Conservation (phyloP, 2,113 vertebrate species). For the Argyrosomus japonicus region DNA sequence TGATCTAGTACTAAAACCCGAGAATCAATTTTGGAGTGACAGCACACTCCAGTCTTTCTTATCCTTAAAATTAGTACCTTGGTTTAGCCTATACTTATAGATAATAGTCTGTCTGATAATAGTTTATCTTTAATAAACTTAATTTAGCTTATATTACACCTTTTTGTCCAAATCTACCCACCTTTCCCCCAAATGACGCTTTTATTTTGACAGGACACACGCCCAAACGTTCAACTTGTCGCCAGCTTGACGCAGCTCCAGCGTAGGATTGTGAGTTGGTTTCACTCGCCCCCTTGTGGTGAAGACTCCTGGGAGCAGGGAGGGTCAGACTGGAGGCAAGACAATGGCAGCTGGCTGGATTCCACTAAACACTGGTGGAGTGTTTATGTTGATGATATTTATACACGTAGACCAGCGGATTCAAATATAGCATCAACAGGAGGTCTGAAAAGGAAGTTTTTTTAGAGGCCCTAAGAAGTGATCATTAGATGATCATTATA, state of each 20-base stretch:
- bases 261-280: background rate
- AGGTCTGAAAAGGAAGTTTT: background rate
- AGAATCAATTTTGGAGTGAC: too few species aligned
- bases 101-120: background rate
- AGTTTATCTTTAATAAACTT: background rate
- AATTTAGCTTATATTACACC: background rate
- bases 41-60: too few species aligned
- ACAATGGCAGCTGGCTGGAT: background rate
- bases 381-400: background rate
- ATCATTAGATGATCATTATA: too few species aligned
- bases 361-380: slow-evolving; percentile 25
- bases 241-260: slow-evolving; percentile 7
- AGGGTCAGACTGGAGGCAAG: slow-evolving; percentile 9
- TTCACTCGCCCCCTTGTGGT: slow-evolving; percentile 68
- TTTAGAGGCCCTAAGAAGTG: too few species aligned
- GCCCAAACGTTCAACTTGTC: accelerated
- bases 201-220: slow-evolving; percentile 31
- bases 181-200: background rate
- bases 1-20: background rate
- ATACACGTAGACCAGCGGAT: background rate
- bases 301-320: slow-evolving; percentile 20
- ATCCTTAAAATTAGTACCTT: too few species aligned
- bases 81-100: background rate
- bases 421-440: background rate
- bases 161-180: too few species aligned